A percentile compares a stretch with the other conserved stretches of the same genome.
Conservation (phyloP, 1,140 invertebrate species). For the Vanessa tameamea region DNA sequence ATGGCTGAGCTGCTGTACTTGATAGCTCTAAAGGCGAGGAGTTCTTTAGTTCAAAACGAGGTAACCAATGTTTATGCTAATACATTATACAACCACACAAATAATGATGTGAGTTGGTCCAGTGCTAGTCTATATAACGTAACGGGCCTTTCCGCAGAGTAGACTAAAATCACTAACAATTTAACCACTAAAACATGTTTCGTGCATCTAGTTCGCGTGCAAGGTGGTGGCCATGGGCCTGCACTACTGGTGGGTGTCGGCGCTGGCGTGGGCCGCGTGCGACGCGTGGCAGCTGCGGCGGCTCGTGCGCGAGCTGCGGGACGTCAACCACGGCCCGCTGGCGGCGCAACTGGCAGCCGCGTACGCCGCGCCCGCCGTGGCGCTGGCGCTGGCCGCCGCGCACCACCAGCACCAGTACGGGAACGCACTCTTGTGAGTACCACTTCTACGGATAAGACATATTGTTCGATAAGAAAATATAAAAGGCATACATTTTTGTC, state of each 20-base stretch:
- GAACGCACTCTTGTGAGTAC: conserved; percentile 93
- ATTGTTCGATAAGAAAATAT: no score
- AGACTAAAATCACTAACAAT: no score
- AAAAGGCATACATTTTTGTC: no score
- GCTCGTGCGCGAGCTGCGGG: conserved; percentile 96
- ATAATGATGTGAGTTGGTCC: no score
- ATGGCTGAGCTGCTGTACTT: conserved; percentile 92
- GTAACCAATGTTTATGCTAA: conserved; percentile 53
- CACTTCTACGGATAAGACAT: neutral
- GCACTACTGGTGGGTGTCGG: conserved; percentile 95
- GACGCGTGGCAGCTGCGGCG: conserved; percentile 96
- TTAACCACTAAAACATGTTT: neutral
- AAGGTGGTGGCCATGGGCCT: conserved; percentile 94
- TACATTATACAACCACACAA: no score
- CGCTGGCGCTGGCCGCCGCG: conserved; percentile 94
- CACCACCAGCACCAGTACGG: conserved; percentile 97
- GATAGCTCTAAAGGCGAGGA: conserved; percentile 90
- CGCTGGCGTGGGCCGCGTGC: conserved; percentile 95
- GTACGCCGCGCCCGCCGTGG: conserved; percentile 95
- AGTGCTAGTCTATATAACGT: no score
- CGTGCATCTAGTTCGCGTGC: conserved; percentile 86
- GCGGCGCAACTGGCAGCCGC: conserved; percentile 97
- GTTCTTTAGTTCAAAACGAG: conserved; percentile 87
- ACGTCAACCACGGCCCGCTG: conserved; percentile 97
- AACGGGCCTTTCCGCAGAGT: no score